Evolutionary conservation across 2,888 invertebrate species (phyloP), one percentile per base, ranked within the genome.

Genomic region (Meganola albula): DNA sequence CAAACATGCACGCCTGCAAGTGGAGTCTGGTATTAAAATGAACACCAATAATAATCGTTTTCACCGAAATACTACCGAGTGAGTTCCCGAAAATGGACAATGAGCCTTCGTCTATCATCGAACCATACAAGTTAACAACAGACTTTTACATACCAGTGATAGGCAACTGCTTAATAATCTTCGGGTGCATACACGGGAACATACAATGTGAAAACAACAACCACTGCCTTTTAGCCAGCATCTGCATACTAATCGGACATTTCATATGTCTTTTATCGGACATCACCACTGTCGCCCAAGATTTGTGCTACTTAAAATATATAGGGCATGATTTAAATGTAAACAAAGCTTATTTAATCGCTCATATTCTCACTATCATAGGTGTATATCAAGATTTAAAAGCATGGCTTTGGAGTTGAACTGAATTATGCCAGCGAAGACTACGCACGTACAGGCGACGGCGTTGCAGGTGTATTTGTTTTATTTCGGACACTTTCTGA

Each of bases 401-500:
- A 32, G 43, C 36, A 10, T 36, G 37, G 16, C 32, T 53, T 10
- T 11, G 34, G 25, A n/a, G n/a, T n/a, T n/a, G n/a, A n/a, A n/a
- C n/a, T n/a, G n/a, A n/a, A n/a, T n/a, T n/a, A n/a, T n/a, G n/a
- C n/a, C n/a, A n/a, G n/a, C n/a, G n/a, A n/a, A n/a, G n/a, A n/a
- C n/a, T n/a, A n/a, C n/a, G n/a, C n/a, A n/a, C n/a, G n/a, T n/a
- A n/a, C n/a, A n/a, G n/a, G n/a, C n/a, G n/a, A n/a, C n/a, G n/a
- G n/a, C n/a, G n/a, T n/a, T n/a, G n/a, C n/a, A 60, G 22, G 9
- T 48, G 23, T 77, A 68, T 44, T 44, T 77, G 34, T 73, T 80
- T 10, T 72, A 69, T 42, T 25, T 73, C 10, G 83, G 83, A 20
- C 77, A 82, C 34, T 40, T 51, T 16, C 27, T 83, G 18, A 79